Base-by-base conservation (phyloP, 1,140 invertebrate genomes). In the Zeugodacus cucurbitae region DNA sequence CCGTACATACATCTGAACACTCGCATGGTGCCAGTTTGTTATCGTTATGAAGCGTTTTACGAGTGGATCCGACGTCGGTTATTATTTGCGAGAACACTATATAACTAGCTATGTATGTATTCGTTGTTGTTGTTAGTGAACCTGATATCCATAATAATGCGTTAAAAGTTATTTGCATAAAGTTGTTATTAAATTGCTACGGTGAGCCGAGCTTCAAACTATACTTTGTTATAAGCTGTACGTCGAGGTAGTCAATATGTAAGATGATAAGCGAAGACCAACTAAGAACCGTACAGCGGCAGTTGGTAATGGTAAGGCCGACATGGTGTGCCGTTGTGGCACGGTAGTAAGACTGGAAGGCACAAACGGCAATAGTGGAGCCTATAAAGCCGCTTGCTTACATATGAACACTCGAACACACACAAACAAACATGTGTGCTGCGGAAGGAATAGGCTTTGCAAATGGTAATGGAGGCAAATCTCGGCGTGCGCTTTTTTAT, bases 111-210 rank as follows among this genome's bases (percentile, higher is more conserved):
- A 67, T 7, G 10, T 11, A 4, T 67, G 64, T 82, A 22, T 26
- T 44, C 37, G 67, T 20, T 48, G 67, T 74, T 34, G 32, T 82
- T 48, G 37, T 41, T 48, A 82, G 37, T 82, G 74, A 82, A 48
- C 74, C 37, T 48, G 74, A 48, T 44, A 82, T 48, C 37, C 74
- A 82, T 82, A 82, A 82, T 48, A 82, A 82, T 48, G 74, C 74
- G 74, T 82, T 82, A 82, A 82, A 48, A 82, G 74, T 82, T 26
- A 82, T 82, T 82, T 82, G 74, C 74, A 82, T 82, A 82, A 82
- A 82, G 37, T 37, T 82, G 74, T 82, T 82, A 82, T 48, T 82
- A 82, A 82, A 48, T 48, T 82, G 48, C 41, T 41, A 44, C 74
- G 44, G 37, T 34, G 74, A 26, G 41, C 74, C 41, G 26, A 1